Evolutionary conservation across 2,888 invertebrate species (phyloP).

Genomic region (Calephelis perditalis): DNA sequence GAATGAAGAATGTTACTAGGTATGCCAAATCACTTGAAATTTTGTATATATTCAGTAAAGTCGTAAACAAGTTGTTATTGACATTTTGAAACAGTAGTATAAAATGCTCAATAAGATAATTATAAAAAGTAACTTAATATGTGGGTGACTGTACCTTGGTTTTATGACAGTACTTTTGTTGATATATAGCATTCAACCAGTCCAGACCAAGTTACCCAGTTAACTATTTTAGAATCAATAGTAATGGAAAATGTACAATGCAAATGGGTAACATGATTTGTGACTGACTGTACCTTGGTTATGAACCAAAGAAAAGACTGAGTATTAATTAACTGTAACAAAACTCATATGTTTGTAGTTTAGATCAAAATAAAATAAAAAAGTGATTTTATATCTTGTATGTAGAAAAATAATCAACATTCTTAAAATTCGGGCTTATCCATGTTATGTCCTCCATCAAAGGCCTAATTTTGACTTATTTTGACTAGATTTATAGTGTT

Average conservation of each 20-base stretch:
- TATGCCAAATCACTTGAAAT: too few relatives aligned
- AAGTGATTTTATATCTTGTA: slow-evolving; percentile 3
- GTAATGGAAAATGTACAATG: slow-evolving; percentile 3
- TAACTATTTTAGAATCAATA: slow-evolving; percentile 3
- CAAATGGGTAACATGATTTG: slow-evolving; percentile 3
- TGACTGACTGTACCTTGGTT: slow-evolving; percentile 3
- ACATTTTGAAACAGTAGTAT: too few relatives aligned
- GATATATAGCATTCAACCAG: slow-evolving; percentile 1
- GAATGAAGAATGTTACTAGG: not conserved
- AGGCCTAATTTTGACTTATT: slow-evolving; percentile 2
- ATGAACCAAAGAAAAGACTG: slow-evolving; percentile 3
- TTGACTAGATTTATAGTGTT: slow-evolving; percentile 1
- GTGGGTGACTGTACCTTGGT: slow-evolving; percentile 3
- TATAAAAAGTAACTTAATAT: slow-evolving; percentile 1
- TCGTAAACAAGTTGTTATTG: too few relatives aligned
- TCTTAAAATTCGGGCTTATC: slow-evolving; percentile 1
- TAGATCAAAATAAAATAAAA: not conserved
- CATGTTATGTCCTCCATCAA: slow-evolving; percentile 3
- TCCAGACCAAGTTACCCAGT: slow-evolving; percentile 3
- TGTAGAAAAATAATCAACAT: slow-evolving; percentile 3
- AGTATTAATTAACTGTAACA: slow-evolving; percentile 1
- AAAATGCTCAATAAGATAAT: slow-evolving; percentile 3
- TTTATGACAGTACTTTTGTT: slow-evolving; percentile 1
- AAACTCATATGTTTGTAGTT: slow-evolving; percentile 1
- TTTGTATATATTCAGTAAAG: too few relatives aligned